These are phyloP conservation scores for Itoplectis maculator DNA, from an alignment of 2,888 invertebrate species.

Conservation along the genomic window DNA sequence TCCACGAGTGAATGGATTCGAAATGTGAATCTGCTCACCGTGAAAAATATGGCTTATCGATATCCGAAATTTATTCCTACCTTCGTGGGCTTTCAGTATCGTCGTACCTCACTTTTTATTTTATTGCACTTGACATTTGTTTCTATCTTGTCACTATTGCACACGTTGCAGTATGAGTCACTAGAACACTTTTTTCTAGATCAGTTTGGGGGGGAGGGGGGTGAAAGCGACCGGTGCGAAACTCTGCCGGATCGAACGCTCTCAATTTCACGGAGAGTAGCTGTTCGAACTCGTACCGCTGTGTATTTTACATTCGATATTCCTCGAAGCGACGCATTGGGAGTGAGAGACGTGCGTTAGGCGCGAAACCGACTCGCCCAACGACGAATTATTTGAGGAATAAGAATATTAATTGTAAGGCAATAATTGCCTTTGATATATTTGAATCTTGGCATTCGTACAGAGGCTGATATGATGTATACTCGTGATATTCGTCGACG, in stretches of 20 bases:
- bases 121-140: background rate
- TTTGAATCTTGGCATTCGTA: constrained; percentile 71
- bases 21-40: background rate
- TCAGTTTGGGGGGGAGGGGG: background rate
- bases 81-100: background rate
- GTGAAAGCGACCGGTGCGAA: background rate
- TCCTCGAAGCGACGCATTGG: constrained; percentile 6
- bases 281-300: constrained; percentile 8
- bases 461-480: constrained; percentile 72
- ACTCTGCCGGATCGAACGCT: background rate
- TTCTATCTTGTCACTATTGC: constrained; percentile 11
- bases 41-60: background rate
- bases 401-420: constrained; percentile 73
- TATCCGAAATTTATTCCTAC: background rate
- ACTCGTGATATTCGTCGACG: constrained; percentile 26
- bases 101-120: background rate
- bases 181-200: background rate
- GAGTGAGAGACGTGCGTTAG: constrained; percentile 53
- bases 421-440: constrained; percentile 74
- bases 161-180: background rate
- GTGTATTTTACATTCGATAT: constrained; percentile 14
- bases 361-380: constrained; percentile 46
- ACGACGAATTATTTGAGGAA: constrained; percentile 72
- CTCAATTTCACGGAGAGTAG: constrained; percentile 12
- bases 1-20: background rate